Base-by-base conservation (phyloP, 2,888 invertebrate species). In the Philhelius pedissequus region DNA sequence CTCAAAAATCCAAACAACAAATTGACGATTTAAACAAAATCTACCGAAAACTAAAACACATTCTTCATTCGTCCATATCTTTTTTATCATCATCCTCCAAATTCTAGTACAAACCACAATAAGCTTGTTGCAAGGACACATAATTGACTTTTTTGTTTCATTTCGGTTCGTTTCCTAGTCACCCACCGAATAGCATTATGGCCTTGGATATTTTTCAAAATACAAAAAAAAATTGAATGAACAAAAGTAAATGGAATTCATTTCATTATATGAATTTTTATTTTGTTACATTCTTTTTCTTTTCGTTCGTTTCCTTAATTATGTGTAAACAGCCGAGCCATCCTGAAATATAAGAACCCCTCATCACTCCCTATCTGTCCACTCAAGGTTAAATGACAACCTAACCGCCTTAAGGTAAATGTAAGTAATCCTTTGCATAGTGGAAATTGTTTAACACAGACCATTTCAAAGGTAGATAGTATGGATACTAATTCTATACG, bases 351-450 rank as follows among this genome's bases (percentile, higher is more conserved):
- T 20, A 11, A 20, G 1, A n/a, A n/a, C n/a, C 20, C 20, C 20
- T 1, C 11, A 11, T 15, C 2, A 1, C 45, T 20, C 1, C 20
- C 18, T 3, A 3, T 6, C 32, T 18, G 11, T 22, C 58, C 40
- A 62, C 40, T 43, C 43, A 43, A 62, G 58, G 38, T 38, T 38
- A 58, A 40, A 62, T 62, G 60, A 27, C 60, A 43, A 27, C 43
- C 40, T 43, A 27, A 43, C 40, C 43, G 43, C 40, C 43, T 62
- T 30, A 11, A 30, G 52, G 52, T 25, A 43, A 43, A 43, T 58
- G 38, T 43, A 25, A 62, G 60, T 27, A 43, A 43, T 62, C 43
- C 60, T 62, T 62, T 62, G 8, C 60, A 54, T 15, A 43, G 18
- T 43, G 13, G 18, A 62, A 62, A 62, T 38, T 58, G 38, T 38